Conservation (phyloP, 2,797 vertebrate genomes). For the Bradypus variegatus region DNA sequence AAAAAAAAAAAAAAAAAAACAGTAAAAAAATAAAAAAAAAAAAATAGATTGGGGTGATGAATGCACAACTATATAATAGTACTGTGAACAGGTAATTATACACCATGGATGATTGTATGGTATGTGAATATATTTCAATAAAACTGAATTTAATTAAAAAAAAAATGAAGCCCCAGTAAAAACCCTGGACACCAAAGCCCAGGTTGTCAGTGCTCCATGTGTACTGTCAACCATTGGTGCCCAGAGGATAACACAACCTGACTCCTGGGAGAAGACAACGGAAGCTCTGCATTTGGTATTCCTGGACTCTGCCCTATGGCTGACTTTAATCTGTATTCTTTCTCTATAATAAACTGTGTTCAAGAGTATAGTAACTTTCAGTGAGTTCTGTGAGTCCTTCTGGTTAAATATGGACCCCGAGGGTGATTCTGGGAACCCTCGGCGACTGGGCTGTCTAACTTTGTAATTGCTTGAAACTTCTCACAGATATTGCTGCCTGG, state of each 20-base stretch:
- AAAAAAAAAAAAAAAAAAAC: no score
- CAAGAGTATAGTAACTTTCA: background rate
- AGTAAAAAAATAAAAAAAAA: no score
- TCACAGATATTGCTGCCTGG: background rate
- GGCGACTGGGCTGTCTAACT: background rate
- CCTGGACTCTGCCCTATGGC: background rate
- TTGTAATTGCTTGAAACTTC: background rate
- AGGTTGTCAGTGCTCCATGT: no score
- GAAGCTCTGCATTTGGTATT: background rate
- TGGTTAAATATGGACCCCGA: background rate
- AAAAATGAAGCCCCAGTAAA: background rate
- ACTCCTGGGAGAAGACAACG: rapidly evolving
- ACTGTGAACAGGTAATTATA: no score
- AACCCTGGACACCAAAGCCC: background rate
- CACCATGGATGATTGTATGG: no score
- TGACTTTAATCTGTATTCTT: background rate
- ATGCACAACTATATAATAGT: no score
- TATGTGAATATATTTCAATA: no score
- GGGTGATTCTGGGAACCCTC: background rate
- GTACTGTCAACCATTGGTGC: background rate
- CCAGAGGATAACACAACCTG: background rate
- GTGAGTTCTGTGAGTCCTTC: background rate
- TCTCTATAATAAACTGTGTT: background rate
- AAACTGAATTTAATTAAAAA: no score
- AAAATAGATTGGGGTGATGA: no score